Evolutionary conservation across 2,113 vertebrate species (phyloP).

Genomic region (Crypturellus undulatus): DNA sequence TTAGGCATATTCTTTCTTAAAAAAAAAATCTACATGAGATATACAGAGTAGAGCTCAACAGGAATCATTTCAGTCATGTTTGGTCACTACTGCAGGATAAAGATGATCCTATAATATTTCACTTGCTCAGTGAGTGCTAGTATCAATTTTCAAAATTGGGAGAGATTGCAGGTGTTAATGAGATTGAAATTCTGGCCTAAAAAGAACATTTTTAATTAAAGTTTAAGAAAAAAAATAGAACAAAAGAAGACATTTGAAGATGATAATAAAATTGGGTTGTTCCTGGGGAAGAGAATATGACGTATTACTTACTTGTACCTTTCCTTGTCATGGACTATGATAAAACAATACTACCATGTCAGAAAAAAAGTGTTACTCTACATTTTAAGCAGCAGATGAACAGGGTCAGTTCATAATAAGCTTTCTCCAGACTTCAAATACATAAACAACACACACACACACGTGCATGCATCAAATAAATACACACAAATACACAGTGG

Average conservation of each 20-base stretch:
- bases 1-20: neutral
- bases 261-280: neutral
- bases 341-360: neutral
- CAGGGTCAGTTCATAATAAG: neutral
- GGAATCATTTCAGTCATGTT: neutral
- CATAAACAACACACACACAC: too few species aligned
- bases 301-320: neutral
- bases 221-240: neutral
- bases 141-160: neutral
- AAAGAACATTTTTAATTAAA: neutral
- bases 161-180: neutral
- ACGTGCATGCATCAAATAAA: neutral
- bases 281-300: neutral
- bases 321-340: neutral
- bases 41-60: neutral
- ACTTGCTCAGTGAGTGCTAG: neutral
- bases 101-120: neutral
- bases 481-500: neutral
- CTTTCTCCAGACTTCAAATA: neutral
- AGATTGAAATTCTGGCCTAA: neutral
- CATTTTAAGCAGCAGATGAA: neutral
- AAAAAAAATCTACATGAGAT: neutral
- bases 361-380: neutral
- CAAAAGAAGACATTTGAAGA: neutral
- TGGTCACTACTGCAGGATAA: neutral